These are phyloP conservation scores for Urocynchramus pylzowi DNA, from an alignment of 2,113 vertebrate genomes.

Conservation along the genomic window DNA sequence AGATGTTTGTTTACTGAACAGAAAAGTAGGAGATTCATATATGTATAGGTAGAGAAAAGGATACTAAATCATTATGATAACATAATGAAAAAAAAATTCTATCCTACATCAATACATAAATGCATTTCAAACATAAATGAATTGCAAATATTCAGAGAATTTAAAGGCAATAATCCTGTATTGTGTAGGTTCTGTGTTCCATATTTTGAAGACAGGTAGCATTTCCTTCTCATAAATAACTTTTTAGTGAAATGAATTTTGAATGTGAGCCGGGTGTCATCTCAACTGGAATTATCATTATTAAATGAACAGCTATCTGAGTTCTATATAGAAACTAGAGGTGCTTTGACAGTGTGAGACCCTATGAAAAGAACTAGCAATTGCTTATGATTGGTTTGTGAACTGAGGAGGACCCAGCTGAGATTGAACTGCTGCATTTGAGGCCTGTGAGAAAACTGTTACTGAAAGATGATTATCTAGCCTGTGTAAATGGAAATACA, in stretches of 20 bases:
- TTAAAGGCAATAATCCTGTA: not conserved
- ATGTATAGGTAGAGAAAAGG: not conserved
- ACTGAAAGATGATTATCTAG: not conserved
- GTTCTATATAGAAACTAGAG: not conserved
- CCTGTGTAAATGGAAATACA: not conserved
- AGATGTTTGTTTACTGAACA: not conserved
- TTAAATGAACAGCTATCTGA: not conserved
- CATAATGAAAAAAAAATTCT: not conserved
- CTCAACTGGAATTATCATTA: not conserved
- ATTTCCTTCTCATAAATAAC: not conserved
- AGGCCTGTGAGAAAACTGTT: not conserved
- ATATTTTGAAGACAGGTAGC: not conserved
- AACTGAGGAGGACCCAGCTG: not conserved
- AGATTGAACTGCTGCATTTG: not conserved
- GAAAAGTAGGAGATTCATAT: not conserved
- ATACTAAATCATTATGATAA: not conserved
- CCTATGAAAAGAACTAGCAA: not conserved
- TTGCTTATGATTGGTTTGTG: not conserved
- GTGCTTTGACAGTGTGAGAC: not conserved
- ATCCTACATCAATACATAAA: not conserved
- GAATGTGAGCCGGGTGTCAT: rapidly evolving
- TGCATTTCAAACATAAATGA: not conserved
- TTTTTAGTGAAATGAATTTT: not conserved
- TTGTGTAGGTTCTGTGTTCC: rapidly evolving
- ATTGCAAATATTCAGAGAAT: not conserved